A percentile compares a stretch with the other conserved stretches of the same genome.
phyloP scores from a whole-genome alignment of 2,888 invertebrate species.

The Taphrorychus bicolor region DNA sequence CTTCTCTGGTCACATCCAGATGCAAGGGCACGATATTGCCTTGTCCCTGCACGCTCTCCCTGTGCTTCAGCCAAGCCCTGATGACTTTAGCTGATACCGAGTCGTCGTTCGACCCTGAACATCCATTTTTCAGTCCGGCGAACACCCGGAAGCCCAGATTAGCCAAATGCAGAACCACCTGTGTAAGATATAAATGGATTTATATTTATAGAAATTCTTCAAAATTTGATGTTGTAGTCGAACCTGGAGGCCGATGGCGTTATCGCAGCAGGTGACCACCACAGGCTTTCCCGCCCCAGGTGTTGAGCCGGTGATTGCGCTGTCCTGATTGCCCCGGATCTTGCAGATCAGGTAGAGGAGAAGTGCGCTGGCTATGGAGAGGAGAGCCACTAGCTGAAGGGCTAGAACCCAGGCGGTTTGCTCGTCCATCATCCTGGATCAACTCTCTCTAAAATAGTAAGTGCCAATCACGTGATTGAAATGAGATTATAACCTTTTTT shows the following conservation, averaged over 20 bases:
- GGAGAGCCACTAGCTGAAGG: conserved; percentile 80
- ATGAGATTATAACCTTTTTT: too few species aligned
- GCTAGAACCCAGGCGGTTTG: conserved; percentile 81
- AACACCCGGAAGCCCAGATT: conserved; percentile 79
- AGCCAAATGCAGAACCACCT: conserved; percentile 75
- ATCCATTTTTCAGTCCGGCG: conserved; percentile 70
- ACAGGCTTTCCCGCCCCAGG: conserved; percentile 76
- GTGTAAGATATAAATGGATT: conserved; percentile 24
- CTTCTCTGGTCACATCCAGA: conserved; percentile 81
- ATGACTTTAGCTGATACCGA: conserved; percentile 66
- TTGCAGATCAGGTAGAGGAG: conserved; percentile 79
- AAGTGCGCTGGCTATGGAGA: conserved; percentile 84
- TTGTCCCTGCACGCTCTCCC: conserved; percentile 54
- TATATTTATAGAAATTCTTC: not conserved
- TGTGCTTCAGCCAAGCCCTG: conserved; percentile 61
- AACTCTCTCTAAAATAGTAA: not conserved
- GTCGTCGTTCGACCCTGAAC: conserved; percentile 65
- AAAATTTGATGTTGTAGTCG: conserved; percentile 22
- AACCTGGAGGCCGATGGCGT: conserved; percentile 79
- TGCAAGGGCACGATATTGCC: conserved; percentile 71
- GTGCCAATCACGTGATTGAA: not conserved
- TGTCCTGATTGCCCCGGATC: conserved; percentile 65
- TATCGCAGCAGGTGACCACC: conserved; percentile 81
- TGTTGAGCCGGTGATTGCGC: conserved; percentile 57
- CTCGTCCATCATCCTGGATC: conserved; percentile 69